Evolutionary conservation across 2,888 invertebrate species (phyloP).

Genomic region (Polia nebulosa): DNA sequence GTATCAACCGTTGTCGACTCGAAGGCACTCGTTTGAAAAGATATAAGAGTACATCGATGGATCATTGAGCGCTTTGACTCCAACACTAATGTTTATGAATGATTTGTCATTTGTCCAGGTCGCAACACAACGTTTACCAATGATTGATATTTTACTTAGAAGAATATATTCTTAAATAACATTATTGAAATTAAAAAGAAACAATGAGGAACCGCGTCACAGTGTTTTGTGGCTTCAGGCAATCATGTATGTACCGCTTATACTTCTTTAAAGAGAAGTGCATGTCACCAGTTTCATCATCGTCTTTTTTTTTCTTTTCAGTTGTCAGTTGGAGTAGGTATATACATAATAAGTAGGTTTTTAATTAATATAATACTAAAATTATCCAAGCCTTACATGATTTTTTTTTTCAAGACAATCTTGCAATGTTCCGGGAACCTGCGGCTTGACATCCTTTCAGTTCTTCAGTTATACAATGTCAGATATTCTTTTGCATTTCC

Average conservation of each 20-base stretch:
- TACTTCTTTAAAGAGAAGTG: not conserved
- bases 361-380: too few species aligned
- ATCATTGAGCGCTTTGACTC: conserved; percentile 49
- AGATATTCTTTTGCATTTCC: conserved; percentile 7
- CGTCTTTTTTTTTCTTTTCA: too few species aligned
- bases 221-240: not conserved
- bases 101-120: conserved; percentile 10
- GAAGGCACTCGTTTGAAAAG: conserved; percentile 52
- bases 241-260: not conserved
- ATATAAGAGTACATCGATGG: conserved; percentile 52
- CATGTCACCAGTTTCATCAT: too few species aligned
- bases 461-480: not conserved
- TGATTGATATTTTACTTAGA: not conserved
- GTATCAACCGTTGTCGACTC: conserved; percentile 68
- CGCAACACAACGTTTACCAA: not conserved
- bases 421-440: not conserved
- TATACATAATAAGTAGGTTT: too few species aligned
- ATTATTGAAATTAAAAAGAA: not conserved
- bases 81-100: conserved; percentile 38
- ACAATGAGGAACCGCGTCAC: not conserved
- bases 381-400: too few species aligned
- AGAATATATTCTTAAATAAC: not conserved
- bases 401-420: too few species aligned
- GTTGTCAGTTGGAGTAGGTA: too few species aligned
- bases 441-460: not conserved